Percentiles rank a stretch among this genome's conserved stretches.
These are phyloP conservation scores for Tetragnatha montana DNA, from an alignment of 2,888 invertebrate genomes.

Conservation along the genomic window DNA sequence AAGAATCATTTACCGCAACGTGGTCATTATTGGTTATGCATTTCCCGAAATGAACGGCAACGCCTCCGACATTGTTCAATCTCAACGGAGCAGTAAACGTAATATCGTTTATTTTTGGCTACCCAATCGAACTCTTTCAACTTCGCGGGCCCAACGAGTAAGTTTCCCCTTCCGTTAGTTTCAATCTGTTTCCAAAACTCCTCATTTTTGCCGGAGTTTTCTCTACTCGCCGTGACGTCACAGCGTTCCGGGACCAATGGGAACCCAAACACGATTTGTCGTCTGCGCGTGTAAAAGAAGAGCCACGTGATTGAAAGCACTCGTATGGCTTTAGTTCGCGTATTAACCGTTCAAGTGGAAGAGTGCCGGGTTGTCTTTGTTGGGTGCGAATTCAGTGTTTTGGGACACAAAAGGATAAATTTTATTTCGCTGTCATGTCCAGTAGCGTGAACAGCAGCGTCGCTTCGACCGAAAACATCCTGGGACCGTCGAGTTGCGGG, in stretches of 20 bases:
- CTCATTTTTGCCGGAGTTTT: constrained; percentile 42
- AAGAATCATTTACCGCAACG: constrained; percentile 17
- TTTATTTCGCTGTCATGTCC: constrained; percentile 18
- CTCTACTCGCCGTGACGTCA: constrained; percentile 48
- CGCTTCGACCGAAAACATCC: constrained; percentile 34
- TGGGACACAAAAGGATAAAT: background rate
- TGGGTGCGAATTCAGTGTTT: constrained; percentile 31
- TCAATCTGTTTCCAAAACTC: constrained; percentile 19
- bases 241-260: constrained; percentile 41
- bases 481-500: constrained; percentile 31
- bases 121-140: constrained; percentile 33
- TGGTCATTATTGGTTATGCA: constrained; percentile 10
- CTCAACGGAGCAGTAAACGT: constrained; percentile 32
- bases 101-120: constrained; percentile 36
- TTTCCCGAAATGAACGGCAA: constrained; percentile 30
- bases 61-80: constrained; percentile 48
- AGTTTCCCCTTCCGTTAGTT: background rate
- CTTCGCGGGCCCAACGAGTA: background rate
- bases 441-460: constrained; percentile 9
- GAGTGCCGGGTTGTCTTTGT: background rate
- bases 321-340: constrained; percentile 63
- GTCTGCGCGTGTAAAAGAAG: constrained; percentile 59
- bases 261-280: constrained; percentile 47
- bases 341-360: constrained; percentile 53
- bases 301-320: constrained; percentile 58